Evolutionary conservation across 2,113 vertebrate genomes (phyloP).

Genomic region (Microcebus tavaratra): DNA sequence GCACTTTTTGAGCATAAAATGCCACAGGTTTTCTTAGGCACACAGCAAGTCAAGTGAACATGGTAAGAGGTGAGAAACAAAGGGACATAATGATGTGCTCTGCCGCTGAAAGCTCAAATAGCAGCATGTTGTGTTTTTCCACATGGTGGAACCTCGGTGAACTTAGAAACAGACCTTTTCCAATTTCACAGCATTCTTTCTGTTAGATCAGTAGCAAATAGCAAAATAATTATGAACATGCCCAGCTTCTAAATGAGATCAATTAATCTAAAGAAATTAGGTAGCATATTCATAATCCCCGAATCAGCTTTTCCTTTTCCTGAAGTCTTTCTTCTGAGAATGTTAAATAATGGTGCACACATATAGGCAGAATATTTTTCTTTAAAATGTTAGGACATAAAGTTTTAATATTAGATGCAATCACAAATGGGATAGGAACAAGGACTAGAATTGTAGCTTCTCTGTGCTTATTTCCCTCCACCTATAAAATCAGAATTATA

Average conservation of each 20-base stretch:
- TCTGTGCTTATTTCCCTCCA: background rate
- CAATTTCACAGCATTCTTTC: background rate
- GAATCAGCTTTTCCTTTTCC: background rate
- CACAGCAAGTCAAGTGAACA: background rate
- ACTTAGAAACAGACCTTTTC: background rate
- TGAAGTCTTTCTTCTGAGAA: background rate
- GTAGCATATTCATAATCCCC: background rate
- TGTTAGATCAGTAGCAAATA: background rate
- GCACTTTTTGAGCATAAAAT: conserved; percentile 21
- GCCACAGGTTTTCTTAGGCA: background rate
- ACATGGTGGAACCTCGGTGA: background rate
- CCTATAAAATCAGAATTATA: background rate
- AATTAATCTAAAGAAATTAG: conserved; percentile 36
- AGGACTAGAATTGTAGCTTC: background rate
- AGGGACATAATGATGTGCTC: background rate
- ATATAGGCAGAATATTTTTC: background rate
- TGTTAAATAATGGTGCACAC: background rate
- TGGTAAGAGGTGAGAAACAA: background rate
- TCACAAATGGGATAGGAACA: background rate
- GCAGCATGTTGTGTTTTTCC: background rate
- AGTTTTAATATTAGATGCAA: background rate
- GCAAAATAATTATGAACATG: background rate
- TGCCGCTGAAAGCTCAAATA: background rate
- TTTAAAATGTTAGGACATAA: background rate
- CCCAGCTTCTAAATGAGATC: background rate